A percentile compares a stretch with the other conserved stretches of the same genome.
phyloP scores from a whole-genome alignment of 2,797 vertebrate species.

The Platyrinchus mystaceus region DNA sequence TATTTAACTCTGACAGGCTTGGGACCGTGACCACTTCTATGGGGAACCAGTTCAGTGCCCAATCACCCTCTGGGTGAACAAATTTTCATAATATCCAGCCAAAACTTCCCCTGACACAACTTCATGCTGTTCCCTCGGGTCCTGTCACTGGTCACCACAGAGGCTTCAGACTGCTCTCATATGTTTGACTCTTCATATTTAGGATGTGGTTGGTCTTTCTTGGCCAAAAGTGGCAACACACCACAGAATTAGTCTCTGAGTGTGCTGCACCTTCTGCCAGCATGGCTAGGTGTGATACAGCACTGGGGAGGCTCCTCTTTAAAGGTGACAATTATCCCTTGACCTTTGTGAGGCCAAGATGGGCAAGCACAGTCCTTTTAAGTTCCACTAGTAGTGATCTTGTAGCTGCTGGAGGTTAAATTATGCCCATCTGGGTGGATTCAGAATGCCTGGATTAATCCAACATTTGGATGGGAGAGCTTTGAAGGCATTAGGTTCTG shows the following conservation, averaged over 20 bases:
- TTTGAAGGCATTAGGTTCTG: not conserved
- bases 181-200: not conserved
- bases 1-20: not conserved
- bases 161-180: not conserved
- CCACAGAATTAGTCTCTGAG: not conserved
- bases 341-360: not conserved
- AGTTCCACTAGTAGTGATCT: not conserved
- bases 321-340: not conserved
- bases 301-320: not conserved
- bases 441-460: not conserved
- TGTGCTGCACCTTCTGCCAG: rapidly evolving
- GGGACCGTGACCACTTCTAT: rapidly evolving
- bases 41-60: not conserved
- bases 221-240: not conserved
- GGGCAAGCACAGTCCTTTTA: rapidly evolving
- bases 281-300: not conserved
- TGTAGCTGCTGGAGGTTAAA: not conserved
- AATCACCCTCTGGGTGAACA: not conserved
- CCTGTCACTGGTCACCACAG: not conserved
- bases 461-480: not conserved
- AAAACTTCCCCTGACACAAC: not conserved
- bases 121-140: rapidly evolving
- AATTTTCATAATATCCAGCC: not conserved
- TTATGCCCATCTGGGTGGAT: not conserved
- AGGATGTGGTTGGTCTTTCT: not conserved